phyloP scores from a whole-genome alignment of 2,113 vertebrate species.

The Thalassarche chlororhynchos region DNA sequence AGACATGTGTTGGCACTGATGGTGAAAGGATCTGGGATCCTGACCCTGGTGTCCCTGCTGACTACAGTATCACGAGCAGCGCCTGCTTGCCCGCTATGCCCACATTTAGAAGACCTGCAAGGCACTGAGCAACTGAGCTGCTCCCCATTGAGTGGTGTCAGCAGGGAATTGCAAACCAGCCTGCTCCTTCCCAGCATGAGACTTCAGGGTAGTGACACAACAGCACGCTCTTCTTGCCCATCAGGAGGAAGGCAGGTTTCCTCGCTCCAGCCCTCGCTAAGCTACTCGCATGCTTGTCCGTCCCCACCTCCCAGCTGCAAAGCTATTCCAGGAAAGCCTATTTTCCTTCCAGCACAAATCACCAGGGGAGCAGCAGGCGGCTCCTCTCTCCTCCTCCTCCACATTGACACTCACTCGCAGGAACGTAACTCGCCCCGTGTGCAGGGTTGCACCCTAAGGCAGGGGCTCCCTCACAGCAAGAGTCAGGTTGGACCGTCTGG shows the following conservation, averaged over 20 bases:
- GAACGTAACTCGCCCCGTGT: background rate
- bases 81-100: background rate
- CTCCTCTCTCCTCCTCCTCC: background rate
- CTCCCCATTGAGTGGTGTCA: background rate
- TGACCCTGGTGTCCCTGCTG: background rate
- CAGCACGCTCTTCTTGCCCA: background rate
- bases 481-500: background rate
- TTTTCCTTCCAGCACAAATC: background rate
- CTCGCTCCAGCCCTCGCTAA: background rate
- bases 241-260: background rate
- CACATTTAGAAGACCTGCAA: background rate
- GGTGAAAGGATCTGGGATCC: background rate
- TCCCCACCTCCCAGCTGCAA: background rate
- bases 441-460: background rate
- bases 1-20: background rate
- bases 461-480: background rate
- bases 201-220: background rate
- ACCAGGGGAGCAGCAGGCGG: background rate
- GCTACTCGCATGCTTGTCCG: accelerated
- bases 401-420: background rate
- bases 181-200: background rate
- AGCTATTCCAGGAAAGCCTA: background rate
- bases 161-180: background rate
- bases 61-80: background rate
- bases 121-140: background rate